These are phyloP conservation scores for Nemurella pictetii DNA, from an alignment of 2,888 invertebrate species.

Conservation along the genomic window DNA sequence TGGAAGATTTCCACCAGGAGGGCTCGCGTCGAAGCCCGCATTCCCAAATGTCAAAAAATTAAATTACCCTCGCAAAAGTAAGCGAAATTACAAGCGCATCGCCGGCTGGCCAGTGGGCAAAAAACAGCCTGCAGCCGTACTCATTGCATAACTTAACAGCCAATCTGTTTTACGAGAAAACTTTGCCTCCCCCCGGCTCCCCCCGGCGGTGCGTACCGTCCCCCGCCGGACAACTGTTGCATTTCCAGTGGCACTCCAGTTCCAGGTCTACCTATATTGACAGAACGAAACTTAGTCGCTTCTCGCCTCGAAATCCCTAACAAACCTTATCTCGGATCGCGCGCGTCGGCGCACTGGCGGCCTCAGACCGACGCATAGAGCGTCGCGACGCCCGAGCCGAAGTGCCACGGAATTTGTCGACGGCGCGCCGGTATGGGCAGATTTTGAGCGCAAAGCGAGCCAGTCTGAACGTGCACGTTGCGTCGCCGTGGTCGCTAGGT, in stretches of 20 bases:
- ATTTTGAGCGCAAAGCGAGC: neutral
- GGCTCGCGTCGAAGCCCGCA: neutral
- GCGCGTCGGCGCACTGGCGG: neutral
- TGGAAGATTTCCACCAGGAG: neutral
- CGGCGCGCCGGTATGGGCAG: neutral
- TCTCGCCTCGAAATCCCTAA: constrained; percentile 21
- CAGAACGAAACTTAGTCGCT: constrained; percentile 27
- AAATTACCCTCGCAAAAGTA: neutral
- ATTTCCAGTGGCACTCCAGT: neutral
- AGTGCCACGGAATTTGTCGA: constrained; percentile 5
- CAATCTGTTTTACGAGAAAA: neutral
- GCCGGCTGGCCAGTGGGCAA: too few species aligned
- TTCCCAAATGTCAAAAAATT: neutral
- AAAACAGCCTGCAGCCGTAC: neutral
- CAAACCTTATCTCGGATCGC: constrained; percentile 9
- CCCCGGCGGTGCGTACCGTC: neutral
- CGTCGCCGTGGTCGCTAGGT: neutral
- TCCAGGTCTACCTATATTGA: constrained; percentile 27
- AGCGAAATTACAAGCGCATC: neutral
- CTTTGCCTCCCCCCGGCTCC: neutral
- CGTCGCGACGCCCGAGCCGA: constrained; percentile 19
- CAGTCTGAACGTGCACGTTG: constrained; percentile 22
- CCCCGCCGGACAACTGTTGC: constrained; percentile 20
- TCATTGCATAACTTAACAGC: neutral
- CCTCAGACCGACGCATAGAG: neutral